Conservation (phyloP, 2,888 invertebrate species). For the Conus canariensis region DNA sequence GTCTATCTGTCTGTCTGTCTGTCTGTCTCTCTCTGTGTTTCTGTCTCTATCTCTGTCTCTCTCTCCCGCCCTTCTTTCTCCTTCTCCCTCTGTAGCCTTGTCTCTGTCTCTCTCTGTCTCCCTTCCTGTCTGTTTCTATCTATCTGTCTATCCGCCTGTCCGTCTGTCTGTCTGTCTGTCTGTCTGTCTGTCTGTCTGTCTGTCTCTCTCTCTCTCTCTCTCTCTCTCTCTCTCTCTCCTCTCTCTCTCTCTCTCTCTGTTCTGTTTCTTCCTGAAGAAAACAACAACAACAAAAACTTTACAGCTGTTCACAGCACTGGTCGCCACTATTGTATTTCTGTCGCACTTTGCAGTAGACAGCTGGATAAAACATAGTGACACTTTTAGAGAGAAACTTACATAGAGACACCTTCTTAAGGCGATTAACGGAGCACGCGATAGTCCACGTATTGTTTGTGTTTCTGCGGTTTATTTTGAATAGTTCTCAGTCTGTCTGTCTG, state of each 20-base stretch:
- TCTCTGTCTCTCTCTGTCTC: no score
- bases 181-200: background rate
- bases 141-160: no score
- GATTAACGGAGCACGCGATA: background rate
- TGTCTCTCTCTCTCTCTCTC: background rate
- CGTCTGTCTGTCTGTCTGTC: background rate
- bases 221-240: background rate
- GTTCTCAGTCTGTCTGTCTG: background rate
- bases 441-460: background rate
- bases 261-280: no score
- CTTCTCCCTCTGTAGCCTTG: background rate
- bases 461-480: background rate
- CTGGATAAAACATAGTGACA: background rate
- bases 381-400: background rate
- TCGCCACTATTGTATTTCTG: no score
- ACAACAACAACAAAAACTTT: no score
- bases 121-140: no score
- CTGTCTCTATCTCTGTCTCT: no score
- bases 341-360: background rate
- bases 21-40: no score
- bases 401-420: background rate
- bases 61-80: background rate
- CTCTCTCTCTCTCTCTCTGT: no score
- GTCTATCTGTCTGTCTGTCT: no score
- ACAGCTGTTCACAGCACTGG: no score